These are phyloP conservation scores for Odocoileus virginianus DNA, from an alignment of 2,113 vertebrate genomes.

Conservation along the genomic window DNA sequence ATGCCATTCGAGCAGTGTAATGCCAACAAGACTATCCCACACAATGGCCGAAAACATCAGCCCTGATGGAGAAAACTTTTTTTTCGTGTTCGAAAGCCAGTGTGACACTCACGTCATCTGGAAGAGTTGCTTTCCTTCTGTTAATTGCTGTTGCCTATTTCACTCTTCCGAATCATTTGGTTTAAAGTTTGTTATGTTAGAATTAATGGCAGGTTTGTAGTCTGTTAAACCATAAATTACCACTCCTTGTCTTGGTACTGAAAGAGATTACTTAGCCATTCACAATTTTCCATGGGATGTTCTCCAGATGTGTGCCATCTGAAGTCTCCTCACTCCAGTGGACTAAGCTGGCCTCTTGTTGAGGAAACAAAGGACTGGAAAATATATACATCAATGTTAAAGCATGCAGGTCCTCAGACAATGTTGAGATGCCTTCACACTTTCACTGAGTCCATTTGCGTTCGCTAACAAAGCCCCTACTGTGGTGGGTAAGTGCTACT, in stretches of 20 bases:
- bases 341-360: conserved; percentile 78
- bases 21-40: conserved; percentile 47
- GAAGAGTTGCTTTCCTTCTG: not conserved
- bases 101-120: not conserved
- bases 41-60: conserved; percentile 41
- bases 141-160: conserved; percentile 46
- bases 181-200: conserved; percentile 64
- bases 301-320: conserved; percentile 85
- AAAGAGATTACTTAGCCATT: conserved; percentile 84
- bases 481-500: conserved; percentile 70
- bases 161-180: conserved; percentile 52
- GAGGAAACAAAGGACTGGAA: conserved; percentile 80
- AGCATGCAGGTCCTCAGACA: conserved; percentile 66
- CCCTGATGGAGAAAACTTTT: not conserved
- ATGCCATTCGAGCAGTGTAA: not conserved
- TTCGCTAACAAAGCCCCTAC: conserved; percentile 78
- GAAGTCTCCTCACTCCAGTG: conserved; percentile 77
- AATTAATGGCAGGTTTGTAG: conserved; percentile 73
- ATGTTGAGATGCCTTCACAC: conserved; percentile 66
- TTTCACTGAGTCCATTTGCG: conserved; percentile 69
- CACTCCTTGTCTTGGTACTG: conserved; percentile 77
- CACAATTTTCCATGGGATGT: conserved; percentile 81
- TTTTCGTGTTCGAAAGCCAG: not conserved
- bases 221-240: conserved; percentile 81
- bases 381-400: conserved; percentile 80